A percentile compares a stretch with the other conserved stretches of the same genome.
phyloP scores from a whole-genome alignment of 1,140 invertebrate species.

The Laupala kohalensis region DNA sequence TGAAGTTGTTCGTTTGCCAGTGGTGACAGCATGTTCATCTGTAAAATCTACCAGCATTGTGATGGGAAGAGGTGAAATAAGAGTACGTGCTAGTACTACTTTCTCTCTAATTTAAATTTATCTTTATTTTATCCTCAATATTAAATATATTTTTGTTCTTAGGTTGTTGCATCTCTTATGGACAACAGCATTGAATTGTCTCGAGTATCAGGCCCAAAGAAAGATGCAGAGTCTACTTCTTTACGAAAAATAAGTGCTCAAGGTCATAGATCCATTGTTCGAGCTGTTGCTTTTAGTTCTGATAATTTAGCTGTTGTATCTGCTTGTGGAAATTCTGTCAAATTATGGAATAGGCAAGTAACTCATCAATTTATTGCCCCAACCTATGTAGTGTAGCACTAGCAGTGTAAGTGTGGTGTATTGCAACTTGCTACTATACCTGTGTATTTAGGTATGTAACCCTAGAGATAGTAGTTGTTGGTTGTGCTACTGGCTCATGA shows the following conservation, averaged over 20 bases:
- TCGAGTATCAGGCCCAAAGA: conserved; percentile 35
- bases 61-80: conserved; percentile 50
- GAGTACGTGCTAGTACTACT: conserved; percentile 34
- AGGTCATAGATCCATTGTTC: conserved; percentile 82
- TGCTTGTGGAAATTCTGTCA: conserved; percentile 72
- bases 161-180: conserved; percentile 39
- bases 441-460: too few species aligned
- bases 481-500: too few species aligned
- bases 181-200: conserved; percentile 58
- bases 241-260: conserved; percentile 40
- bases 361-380: too few species aligned
- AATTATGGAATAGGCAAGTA: conserved; percentile 86
- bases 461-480: too few species aligned
- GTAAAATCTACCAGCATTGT: conserved; percentile 54
- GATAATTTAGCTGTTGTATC: conserved; percentile 78
- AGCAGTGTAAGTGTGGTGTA: too few species aligned
- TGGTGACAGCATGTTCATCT: conserved; percentile 51
- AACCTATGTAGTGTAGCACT: too few species aligned
- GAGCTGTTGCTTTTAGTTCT: conserved; percentile 76
- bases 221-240: conserved; percentile 37
- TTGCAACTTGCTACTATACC: too few species aligned
- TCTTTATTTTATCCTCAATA: background rate
- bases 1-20: conserved; percentile 54
- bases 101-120: background rate
- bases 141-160: conserved; percentile 11